Percentiles rank a stretch among this genome's conserved stretches.
Evolutionary conservation across 2,797 vertebrate genomes (phyloP).

Genomic region (Echiichthys vipera): DNA sequence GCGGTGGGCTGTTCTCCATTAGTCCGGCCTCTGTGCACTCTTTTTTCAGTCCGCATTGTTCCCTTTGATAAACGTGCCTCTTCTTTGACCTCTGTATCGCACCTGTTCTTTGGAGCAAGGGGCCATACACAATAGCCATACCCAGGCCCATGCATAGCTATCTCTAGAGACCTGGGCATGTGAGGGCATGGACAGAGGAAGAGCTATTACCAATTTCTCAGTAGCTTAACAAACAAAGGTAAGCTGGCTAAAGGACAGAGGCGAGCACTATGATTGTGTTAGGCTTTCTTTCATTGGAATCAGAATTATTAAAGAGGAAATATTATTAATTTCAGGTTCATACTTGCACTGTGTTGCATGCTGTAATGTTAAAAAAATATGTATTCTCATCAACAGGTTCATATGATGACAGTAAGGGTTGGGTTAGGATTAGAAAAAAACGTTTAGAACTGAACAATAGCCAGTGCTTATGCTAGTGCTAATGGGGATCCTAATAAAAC

Average conservation of each 20-base stretch:
- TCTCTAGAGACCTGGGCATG: background rate
- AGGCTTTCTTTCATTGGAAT: background rate
- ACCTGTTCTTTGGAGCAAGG: background rate
- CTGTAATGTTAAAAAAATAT: too few species aligned
- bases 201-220: background rate
- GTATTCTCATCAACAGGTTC: too few species aligned
- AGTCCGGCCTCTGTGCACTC: background rate
- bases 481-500: too few species aligned
- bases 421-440: too few species aligned
- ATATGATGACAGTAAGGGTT: too few species aligned
- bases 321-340: too few species aligned
- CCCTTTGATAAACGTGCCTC: background rate
- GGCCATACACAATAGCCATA: background rate
- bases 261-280: background rate
- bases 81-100: slow-evolving; percentile 22
- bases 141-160: background rate
- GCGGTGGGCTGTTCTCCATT: background rate
- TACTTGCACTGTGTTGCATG: too few species aligned
- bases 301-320: background rate
- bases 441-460: too few species aligned
- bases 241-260: background rate
- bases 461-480: too few species aligned
- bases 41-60: slow-evolving; percentile 8
- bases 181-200: background rate
- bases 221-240: background rate